These are phyloP conservation scores for Epistrophella euchroma DNA, from an alignment of 2,888 invertebrate genomes.

Conservation along the genomic window DNA sequence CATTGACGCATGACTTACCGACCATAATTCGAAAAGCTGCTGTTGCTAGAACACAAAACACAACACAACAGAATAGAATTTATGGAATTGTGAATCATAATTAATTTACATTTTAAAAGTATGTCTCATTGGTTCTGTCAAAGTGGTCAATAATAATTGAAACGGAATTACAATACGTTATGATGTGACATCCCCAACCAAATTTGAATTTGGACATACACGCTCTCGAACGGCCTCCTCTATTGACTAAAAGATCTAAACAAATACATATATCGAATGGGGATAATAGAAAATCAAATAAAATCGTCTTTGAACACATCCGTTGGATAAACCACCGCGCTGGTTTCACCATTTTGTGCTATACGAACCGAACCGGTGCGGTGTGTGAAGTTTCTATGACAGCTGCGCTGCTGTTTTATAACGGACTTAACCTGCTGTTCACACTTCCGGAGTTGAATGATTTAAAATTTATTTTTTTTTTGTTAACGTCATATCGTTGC, in stretches of 20 bases:
- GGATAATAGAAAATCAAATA: conserved; percentile 40
- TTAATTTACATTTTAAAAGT: conserved; percentile 61
- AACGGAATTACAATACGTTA: conserved; percentile 50
- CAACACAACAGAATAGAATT: background rate
- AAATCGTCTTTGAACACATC: conserved; percentile 62
- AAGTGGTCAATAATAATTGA: conserved; percentile 58
- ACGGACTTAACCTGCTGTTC: conserved; percentile 41
- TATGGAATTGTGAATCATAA: conserved; percentile 67
- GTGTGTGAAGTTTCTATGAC: conserved; percentile 28
- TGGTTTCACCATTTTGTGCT: background rate
- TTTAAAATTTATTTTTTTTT: conserved; percentile 31
- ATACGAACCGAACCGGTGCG: background rate
- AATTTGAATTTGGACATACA: conserved; percentile 15
- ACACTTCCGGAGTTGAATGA: conserved; percentile 65
- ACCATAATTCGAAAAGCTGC: conserved; percentile 35
- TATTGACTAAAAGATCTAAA: conserved; percentile 3
- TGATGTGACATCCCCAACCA: conserved; percentile 42
- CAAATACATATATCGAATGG: conserved; percentile 8
- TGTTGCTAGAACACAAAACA: background rate
- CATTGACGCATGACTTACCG: conserved; percentile 54
- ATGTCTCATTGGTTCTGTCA: conserved; percentile 47
- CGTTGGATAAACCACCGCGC: conserved; percentile 33
- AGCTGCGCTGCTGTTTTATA: conserved; percentile 36
- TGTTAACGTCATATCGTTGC: background rate
- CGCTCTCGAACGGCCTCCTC: background rate